These are phyloP conservation scores for Aricia agestis DNA, from an alignment of 1,140 invertebrate species.

Conservation along the genomic window DNA sequence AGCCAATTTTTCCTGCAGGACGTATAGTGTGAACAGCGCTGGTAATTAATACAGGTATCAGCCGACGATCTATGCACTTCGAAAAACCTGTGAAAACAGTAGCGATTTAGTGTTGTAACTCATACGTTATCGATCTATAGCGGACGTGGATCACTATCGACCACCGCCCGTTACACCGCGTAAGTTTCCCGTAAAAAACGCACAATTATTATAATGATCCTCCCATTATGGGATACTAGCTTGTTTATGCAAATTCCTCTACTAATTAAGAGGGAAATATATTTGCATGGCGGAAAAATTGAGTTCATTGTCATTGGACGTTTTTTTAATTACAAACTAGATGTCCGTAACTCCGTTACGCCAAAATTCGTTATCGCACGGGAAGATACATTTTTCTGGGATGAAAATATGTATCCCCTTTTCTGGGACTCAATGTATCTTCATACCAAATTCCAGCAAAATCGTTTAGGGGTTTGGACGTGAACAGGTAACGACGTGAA, in stretches of 20 bases:
- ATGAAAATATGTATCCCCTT: no score
- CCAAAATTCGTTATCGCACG: no score
- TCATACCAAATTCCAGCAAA: no score
- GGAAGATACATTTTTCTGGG: no score
- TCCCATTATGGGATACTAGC: constrained; percentile 64
- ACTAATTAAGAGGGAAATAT: constrained; percentile 69
- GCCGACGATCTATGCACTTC: constrained; percentile 63
- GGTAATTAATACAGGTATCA: constrained; percentile 67
- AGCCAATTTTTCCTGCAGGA: background rate
- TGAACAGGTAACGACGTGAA: no score
- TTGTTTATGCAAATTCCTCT: constrained; percentile 66
- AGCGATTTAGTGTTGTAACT: constrained; percentile 40
- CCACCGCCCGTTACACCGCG: constrained; percentile 53
- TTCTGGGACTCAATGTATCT: no score
- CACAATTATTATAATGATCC: constrained; percentile 69
- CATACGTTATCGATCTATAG: constrained; percentile 59
- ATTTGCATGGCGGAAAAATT: constrained; percentile 46
- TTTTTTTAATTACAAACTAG: background rate
- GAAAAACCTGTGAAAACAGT: constrained; percentile 55
- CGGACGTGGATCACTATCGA: constrained; percentile 61
- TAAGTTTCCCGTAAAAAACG: constrained; percentile 65
- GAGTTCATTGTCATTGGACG: constrained; percentile 44
- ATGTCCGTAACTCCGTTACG: no score
- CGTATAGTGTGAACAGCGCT: background rate
- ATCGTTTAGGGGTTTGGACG: no score